Base-by-base conservation (phyloP, 2,888 invertebrate species). In the Pseudanteris insignis region DNA sequence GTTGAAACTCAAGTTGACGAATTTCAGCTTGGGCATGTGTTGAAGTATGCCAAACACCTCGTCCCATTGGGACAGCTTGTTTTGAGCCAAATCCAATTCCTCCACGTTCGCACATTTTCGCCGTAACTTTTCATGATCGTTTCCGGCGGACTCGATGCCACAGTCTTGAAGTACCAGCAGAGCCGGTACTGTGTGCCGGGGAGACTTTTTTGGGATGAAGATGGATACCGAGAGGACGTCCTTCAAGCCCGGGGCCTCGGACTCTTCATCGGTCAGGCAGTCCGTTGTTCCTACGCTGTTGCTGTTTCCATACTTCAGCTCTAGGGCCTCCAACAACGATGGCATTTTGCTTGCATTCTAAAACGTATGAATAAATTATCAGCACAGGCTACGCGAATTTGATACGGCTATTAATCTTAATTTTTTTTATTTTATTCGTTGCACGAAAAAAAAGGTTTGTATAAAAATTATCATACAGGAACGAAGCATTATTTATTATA, bases 71-170 rank as follows among this genome's bases (percentile, higher is more conserved):
- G 88, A 87, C 12, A 96, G 85, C 77, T 91, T 90, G 81, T 97
- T 97, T 78, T 95, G 92, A 28, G 96, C 94, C 70, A 97, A 84
- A 80, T 97, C 96, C 68, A 96, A 84, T 80, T 96, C 96, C 69
- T 92, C 89, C n/a, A 96, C 95, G 70, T 90, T 89, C 43, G 89
- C 88, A 78, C 93, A 94, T 78, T 92, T 92, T 68, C 89, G 89
- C 26, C 89, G 87, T 48, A 94, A 84, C 34, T 79, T 79, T 60
- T 86, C 88, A 62, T 88, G 86, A 43, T 90, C 88, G 76, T 91
- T 90, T 13, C 96, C 96, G 30, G 94, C 94, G 73, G 89, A 88
- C 75, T 92, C 90, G 66, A 96, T 95, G 79, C 91, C 91, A 81
- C 94, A 94, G 82, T 93, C 92, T 73, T 94, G 94, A 48, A 96